These are phyloP conservation scores for Carlito syrichta DNA, from an alignment of 2,113 vertebrate genomes.

Conservation along the genomic window DNA sequence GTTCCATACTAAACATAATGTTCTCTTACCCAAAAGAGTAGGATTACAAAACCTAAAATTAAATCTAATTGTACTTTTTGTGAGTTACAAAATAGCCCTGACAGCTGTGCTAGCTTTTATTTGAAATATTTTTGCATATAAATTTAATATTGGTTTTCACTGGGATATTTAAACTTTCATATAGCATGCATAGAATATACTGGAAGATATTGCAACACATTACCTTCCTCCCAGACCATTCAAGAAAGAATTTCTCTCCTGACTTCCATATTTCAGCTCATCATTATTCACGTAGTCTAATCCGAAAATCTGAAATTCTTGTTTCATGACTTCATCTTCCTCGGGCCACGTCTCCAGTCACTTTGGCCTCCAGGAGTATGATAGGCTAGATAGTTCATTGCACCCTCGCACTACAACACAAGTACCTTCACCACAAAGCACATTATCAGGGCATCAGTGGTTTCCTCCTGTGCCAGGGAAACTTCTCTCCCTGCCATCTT, in stretches of 20 bases:
- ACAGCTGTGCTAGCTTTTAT: neutral
- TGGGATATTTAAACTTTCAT: neutral
- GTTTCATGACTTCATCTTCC: neutral
- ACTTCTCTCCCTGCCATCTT: neutral
- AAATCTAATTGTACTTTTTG: neutral
- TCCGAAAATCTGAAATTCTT: neutral
- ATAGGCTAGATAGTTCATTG: neutral
- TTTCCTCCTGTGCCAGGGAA: neutral
- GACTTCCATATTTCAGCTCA: neutral
- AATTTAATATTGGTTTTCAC: neutral
- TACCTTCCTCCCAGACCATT: neutral
- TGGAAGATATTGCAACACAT: neutral
- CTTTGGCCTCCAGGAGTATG: neutral
- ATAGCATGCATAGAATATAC: neutral
- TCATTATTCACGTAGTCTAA: neutral
- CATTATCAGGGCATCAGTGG: neutral
- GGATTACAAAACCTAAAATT: neutral
- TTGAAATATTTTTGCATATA: conserved; percentile 32
- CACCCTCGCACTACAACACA: neutral
- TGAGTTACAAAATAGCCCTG: neutral
- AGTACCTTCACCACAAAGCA: neutral
- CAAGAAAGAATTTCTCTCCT: neutral
- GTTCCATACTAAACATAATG: neutral
- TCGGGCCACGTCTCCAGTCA: neutral
- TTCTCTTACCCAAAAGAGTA: neutral